phyloP scores from a whole-genome alignment of 2,797 vertebrate genomes.

The Sebastes steindachneri region DNA sequence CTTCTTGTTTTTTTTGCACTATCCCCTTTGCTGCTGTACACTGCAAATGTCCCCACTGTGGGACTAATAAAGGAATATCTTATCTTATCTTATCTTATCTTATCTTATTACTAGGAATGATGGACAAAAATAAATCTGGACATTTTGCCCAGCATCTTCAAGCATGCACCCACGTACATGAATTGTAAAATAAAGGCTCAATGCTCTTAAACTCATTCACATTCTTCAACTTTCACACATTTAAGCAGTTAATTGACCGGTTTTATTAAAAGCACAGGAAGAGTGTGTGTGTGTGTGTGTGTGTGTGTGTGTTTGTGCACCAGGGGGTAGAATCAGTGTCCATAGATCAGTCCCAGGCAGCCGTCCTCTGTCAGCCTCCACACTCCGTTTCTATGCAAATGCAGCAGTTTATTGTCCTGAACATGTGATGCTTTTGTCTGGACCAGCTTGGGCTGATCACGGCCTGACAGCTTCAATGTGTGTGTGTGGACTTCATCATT shows the following conservation, averaged over 20 bases:
- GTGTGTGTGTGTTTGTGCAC: neutral
- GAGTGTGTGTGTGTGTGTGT: neutral
- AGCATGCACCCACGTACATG: neutral
- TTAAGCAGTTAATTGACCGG: neutral
- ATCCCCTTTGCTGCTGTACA: no score
- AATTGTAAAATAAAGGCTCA: neutral
- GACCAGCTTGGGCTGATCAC: conserved; percentile 94
- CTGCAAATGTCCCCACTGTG: no score
- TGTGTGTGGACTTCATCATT: conserved; percentile 26
- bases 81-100: no score
- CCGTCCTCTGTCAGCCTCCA: conserved; percentile 85
- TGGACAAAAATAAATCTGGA: neutral
- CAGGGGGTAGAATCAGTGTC: neutral
- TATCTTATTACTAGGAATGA: neutral
- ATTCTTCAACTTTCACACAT: neutral
- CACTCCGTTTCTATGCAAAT: conserved; percentile 92
- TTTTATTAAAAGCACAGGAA: neutral
- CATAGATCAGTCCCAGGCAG: conserved; percentile 22
- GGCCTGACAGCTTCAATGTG: conserved; percentile 92
- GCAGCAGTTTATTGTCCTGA: conserved; percentile 90
- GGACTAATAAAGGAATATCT: no score
- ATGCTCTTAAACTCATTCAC: neutral
- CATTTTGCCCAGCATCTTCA: neutral
- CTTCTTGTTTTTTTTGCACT: no score
- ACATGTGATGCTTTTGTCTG: conserved; percentile 91